Percentiles rank a stretch among this genome's conserved stretches.
Conservation (phyloP, 2,797 vertebrate species). For the Melanotaenia nigrans region DNA sequence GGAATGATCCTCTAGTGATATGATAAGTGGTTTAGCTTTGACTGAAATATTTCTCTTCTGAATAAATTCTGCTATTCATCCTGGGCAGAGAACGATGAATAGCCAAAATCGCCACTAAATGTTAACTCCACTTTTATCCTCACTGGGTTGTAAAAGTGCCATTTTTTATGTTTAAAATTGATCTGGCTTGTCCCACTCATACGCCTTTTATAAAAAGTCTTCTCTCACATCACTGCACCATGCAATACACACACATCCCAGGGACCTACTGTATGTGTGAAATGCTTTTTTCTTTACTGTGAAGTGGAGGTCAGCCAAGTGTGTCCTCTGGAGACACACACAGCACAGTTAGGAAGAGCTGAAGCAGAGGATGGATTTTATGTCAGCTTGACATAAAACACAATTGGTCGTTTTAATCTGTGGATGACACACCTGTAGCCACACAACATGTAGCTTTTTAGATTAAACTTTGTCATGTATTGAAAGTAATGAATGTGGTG, state of each 20-base stretch:
- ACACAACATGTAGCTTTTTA: not conserved
- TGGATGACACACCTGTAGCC: not conserved
- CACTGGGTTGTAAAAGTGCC: not conserved
- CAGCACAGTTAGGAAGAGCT: not conserved
- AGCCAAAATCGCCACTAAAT: not conserved
- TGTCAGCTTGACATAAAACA: slow-evolving; percentile 5
- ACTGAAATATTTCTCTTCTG: not conserved
- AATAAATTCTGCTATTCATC: slow-evolving; percentile 8
- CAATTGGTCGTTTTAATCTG: not conserved
- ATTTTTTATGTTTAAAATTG: not conserved
- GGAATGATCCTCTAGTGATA: not conserved
- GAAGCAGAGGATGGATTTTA: slow-evolving; percentile 11
- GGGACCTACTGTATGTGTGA: slow-evolving; percentile 34
- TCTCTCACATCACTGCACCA: slow-evolving; percentile 2
- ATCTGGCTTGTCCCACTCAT: slow-evolving; percentile 1
- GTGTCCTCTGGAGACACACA: slow-evolving; percentile 34
- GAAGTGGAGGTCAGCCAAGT: slow-evolving; percentile 21
- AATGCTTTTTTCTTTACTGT: slow-evolving; percentile 46
- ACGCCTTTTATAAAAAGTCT: slow-evolving; percentile 5
- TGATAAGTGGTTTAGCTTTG: not conserved
- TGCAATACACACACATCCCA: not conserved
- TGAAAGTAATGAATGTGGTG: not conserved
- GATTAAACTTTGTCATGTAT: not conserved
- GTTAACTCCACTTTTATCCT: too few species aligned
- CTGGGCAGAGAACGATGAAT: too few species aligned